Conservation (phyloP, 1,140 invertebrate species). For the Ips nitidus region DNA sequence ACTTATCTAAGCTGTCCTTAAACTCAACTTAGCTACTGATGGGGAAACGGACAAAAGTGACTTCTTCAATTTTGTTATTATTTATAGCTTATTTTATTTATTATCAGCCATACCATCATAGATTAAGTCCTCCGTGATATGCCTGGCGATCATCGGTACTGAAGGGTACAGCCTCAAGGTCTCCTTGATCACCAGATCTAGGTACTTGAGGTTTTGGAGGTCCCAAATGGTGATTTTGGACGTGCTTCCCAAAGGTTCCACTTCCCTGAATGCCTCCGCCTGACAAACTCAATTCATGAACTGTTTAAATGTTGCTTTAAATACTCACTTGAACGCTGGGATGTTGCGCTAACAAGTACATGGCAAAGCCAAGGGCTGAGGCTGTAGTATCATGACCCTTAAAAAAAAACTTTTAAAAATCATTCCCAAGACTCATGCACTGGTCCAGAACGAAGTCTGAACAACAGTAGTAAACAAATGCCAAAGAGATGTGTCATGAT, state of each 20-base stretch:
- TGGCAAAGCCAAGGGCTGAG: conserved; percentile 58
- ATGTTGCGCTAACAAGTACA: conserved; percentile 58
- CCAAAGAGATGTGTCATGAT: not conserved
- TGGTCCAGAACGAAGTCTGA: too few relatives aligned
- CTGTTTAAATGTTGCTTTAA: not conserved
- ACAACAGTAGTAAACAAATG: too few relatives aligned
- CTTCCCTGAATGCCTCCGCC: conserved; percentile 6
- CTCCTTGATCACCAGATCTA: conserved; percentile 74
- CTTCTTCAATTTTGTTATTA: too few relatives aligned
- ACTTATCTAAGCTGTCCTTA: too few relatives aligned
- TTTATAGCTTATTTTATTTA: too few relatives aligned
- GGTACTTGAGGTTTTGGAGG: conserved; percentile 67
- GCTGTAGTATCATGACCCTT: conserved; percentile 69
- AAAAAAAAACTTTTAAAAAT: not conserved
- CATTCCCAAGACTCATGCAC: too few relatives aligned
- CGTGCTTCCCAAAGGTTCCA: not conserved
- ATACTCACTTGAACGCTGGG: conserved; percentile 52
- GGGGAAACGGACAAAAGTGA: too few relatives aligned
- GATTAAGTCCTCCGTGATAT: conserved; percentile 58
- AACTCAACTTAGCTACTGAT: too few relatives aligned
- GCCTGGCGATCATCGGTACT: conserved; percentile 69
- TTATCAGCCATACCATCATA: not conserved
- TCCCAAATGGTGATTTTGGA: conserved; percentile 57
- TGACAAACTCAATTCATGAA: not conserved
- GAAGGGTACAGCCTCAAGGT: conserved; percentile 69